Evolutionary conservation across 2,888 invertebrate genomes (phyloP).

Genomic region (Drosophila demipolita): DNA sequence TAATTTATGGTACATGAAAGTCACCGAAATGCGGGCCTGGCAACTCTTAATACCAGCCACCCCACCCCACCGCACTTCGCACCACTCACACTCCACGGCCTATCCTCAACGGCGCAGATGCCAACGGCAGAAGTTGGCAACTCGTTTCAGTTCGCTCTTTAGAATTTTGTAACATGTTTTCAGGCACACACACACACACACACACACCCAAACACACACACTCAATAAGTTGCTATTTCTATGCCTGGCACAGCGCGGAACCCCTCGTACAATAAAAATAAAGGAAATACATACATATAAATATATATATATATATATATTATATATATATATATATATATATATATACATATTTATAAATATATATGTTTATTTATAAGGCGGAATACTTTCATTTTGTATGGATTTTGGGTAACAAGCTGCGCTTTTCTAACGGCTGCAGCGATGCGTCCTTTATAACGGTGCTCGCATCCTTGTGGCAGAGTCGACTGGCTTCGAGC

Average conservation of each 20-base stretch:
- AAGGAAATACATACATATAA: no score
- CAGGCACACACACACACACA: slow-evolving; percentile 29
- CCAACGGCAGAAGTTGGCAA: slow-evolving; percentile 32
- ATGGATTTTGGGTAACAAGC: slow-evolving; percentile 47
- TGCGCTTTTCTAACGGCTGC: slow-evolving; percentile 48
- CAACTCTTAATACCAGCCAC: slow-evolving; percentile 12
- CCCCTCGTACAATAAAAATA: slow-evolving; percentile 1
- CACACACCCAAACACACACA: slow-evolving; percentile 11
- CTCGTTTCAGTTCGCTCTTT: slow-evolving; percentile 53
- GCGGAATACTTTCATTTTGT: slow-evolving; percentile 69
- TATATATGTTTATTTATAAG: background rate
- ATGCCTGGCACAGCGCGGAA: slow-evolving; percentile 34
- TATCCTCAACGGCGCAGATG: slow-evolving; percentile 35
- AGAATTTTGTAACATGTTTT: slow-evolving; percentile 66
- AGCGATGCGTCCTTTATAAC: slow-evolving; percentile 43
- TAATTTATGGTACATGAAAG: slow-evolving; percentile 81
- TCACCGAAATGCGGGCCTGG: slow-evolving; percentile 73
- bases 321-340: background rate
- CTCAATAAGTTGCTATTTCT: slow-evolving; percentile 52
- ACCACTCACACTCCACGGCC: background rate
- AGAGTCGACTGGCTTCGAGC: slow-evolving; percentile 42
- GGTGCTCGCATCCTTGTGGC: slow-evolving; percentile 27
- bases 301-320: slow-evolving; percentile 1
- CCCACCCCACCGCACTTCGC: background rate
- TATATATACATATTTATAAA: background rate